Conservation (phyloP, 2,797 vertebrate genomes). For the Muraenolepis orangiensis region DNA sequence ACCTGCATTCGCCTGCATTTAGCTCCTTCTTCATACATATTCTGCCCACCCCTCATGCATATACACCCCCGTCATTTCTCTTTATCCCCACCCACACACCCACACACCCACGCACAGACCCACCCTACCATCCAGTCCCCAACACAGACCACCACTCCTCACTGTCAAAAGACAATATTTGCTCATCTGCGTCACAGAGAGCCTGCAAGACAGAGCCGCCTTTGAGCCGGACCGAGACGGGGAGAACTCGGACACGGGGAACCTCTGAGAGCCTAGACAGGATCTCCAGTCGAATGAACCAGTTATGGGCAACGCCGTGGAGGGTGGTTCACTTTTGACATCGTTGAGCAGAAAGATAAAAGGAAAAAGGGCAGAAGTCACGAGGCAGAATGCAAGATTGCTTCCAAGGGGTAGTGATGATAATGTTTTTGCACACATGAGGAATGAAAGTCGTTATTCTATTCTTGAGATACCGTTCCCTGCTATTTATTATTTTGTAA, state of each 20-base stretch:
- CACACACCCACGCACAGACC: slow-evolving; percentile 3
- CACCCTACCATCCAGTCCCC: slow-evolving; percentile 36
- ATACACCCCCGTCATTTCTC: slow-evolving; percentile 1
- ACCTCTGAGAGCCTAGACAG: slow-evolving; percentile 23
- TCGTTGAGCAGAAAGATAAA: neutral
- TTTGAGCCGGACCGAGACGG: slow-evolving; percentile 55
- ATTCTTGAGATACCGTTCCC: too few species aligned
- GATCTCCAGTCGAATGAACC: neutral
- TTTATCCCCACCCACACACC: slow-evolving; percentile 10
- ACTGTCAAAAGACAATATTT: slow-evolving; percentile 71
- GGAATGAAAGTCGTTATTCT: neutral
- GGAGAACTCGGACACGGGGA: slow-evolving; percentile 28
- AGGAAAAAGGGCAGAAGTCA: neutral
- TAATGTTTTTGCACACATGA: neutral
- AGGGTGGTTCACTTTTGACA: neutral
- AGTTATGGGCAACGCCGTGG: neutral
- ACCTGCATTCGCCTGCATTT: neutral
- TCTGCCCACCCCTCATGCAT: neutral
- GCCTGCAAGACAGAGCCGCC: slow-evolving; percentile 55
- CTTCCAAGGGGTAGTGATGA: neutral
- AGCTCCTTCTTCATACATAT: neutral
- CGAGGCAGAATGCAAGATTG: neutral
- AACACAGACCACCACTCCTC: slow-evolving; percentile 45
- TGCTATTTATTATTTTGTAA: neutral
- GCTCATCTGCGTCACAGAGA: slow-evolving; percentile 68